A percentile compares a stretch with the other conserved stretches of the same genome.
phyloP scores from a whole-genome alignment of 2,113 vertebrate genomes.

The Rhinoderma darwinii region DNA sequence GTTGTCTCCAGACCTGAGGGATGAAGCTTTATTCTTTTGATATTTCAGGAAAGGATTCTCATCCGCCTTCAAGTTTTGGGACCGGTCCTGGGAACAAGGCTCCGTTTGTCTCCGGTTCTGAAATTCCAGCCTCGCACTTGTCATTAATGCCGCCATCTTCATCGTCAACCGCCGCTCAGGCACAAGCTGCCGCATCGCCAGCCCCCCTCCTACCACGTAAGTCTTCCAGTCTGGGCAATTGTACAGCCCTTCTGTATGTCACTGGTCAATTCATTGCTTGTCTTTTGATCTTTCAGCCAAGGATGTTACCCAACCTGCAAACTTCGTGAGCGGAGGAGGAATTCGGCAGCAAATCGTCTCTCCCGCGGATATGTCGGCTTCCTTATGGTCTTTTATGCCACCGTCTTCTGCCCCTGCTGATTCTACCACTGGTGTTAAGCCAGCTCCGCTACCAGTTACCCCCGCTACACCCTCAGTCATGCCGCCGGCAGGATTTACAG shows the following conservation, averaged over 20 bases:
- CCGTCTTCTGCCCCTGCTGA: slow-evolving; percentile 60
- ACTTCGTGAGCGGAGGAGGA: slow-evolving; percentile 72
- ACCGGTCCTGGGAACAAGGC: not conserved
- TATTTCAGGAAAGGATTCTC: not conserved
- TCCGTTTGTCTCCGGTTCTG: not conserved
- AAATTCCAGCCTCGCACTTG: not conserved
- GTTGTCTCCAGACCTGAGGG: too few relatives aligned
- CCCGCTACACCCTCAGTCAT: slow-evolving; percentile 60
- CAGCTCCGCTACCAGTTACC: slow-evolving; percentile 52
- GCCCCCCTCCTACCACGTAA: not conserved
- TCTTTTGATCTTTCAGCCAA: slow-evolving; percentile 67
- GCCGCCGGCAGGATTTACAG: slow-evolving; percentile 61
- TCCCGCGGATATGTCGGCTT: slow-evolving; percentile 70
- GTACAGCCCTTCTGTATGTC: not conserved
- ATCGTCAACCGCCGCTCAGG: not conserved
- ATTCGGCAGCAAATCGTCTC: slow-evolving; percentile 73
- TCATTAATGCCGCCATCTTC: not conserved
- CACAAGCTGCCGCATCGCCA: not conserved
- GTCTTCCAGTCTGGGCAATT: not conserved
- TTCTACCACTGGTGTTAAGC: slow-evolving; percentile 58
- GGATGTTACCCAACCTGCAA: slow-evolving; percentile 68
- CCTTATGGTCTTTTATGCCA: slow-evolving; percentile 69
- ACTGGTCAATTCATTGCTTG: not conserved
- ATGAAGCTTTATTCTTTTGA: not conserved
- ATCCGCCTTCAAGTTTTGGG: not conserved